These are phyloP conservation scores for Callochromis pleurospilus DNA, from an alignment of 2,113 vertebrate genomes.

Conservation along the genomic window DNA sequence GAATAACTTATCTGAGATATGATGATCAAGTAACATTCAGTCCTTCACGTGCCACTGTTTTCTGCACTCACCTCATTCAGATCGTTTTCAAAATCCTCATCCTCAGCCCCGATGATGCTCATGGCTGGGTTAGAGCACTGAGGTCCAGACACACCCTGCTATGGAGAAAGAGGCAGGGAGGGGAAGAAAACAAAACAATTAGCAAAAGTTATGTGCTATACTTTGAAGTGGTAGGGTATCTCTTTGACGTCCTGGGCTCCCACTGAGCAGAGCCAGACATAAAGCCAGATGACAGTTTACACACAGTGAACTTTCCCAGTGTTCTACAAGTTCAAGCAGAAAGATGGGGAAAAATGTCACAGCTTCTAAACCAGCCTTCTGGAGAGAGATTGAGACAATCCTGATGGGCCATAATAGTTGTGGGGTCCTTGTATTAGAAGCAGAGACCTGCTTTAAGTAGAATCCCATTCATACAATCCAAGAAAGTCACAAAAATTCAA, in stretches of 20 bases:
- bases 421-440: background rate
- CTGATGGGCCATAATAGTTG: background rate
- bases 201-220: background rate
- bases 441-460: background rate
- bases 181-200: constrained; percentile 18
- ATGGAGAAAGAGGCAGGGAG: background rate
- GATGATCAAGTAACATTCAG: background rate
- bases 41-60: background rate
- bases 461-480: background rate
- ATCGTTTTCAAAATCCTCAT: constrained; percentile 90
- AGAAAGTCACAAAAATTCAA: background rate
- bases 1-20: background rate
- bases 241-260: constrained; percentile 7
- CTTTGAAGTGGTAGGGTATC: constrained; percentile 5
- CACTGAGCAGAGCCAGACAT: constrained; percentile 27
- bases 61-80: constrained; percentile 74
- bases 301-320: constrained; percentile 1
- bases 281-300: background rate
- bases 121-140: constrained; percentile 59
- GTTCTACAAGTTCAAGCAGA: background rate
- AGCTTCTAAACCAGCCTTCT: background rate
- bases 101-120: constrained; percentile 88
- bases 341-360: background rate
- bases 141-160: constrained; percentile 54
- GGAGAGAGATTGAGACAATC: background rate